Evolutionary conservation across 1,140 invertebrate species (phyloP).

Genomic region (Apis cerana): DNA sequence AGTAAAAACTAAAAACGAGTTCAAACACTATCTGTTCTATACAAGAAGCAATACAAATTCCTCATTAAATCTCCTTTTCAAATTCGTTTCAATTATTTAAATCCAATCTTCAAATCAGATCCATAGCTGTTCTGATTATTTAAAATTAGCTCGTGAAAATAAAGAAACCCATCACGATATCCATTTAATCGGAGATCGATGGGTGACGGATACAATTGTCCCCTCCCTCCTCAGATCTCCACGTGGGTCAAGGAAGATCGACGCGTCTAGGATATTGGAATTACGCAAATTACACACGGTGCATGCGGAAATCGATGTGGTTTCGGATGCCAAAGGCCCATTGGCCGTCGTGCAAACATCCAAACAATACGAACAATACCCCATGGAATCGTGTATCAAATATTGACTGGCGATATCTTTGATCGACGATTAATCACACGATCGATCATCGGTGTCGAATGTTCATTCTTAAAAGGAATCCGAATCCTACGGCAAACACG

Average conservation of each 20-base stretch:
- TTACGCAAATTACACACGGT: constrained; percentile 24
- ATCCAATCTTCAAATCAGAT: not conserved
- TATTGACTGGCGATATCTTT: constrained; percentile 11
- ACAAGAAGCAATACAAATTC: no score
- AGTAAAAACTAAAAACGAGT: rapidly evolving
- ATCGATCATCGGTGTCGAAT: not conserved
- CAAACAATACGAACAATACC: constrained; percentile 22
- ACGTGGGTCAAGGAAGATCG: not conserved
- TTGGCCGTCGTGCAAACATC: constrained; percentile 21
- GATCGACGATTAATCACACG: not conserved
- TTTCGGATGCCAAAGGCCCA: not conserved
- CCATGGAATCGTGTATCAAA: constrained; percentile 6
- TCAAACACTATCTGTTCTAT: not conserved
- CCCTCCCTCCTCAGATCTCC: not conserved
- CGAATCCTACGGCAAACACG: no score
- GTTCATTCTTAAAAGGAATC: not conserved
- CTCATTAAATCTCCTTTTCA: no score
- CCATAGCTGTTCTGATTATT: not conserved
- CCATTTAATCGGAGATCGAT: no score
- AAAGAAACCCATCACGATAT: not conserved
- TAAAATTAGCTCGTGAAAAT: no score
- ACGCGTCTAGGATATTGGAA: not conserved
- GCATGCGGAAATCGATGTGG: constrained; percentile 18
- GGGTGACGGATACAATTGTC: no score
- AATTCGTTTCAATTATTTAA: no score